Base-by-base conservation (phyloP, 2,113 vertebrate genomes). In the Bambusicola thoracicus region DNA sequence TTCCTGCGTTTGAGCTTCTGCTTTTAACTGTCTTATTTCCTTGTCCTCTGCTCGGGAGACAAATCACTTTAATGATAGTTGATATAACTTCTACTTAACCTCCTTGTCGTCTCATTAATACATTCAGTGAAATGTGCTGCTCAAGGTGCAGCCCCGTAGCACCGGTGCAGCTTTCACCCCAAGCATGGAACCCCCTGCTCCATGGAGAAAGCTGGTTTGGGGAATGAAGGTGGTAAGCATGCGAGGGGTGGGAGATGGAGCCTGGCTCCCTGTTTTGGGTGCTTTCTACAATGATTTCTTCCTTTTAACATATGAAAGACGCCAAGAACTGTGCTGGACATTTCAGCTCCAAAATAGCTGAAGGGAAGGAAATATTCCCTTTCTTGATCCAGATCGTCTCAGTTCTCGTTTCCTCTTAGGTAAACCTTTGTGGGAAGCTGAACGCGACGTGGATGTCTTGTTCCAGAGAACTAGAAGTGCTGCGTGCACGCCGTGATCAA, bases 371-470 rank as follows among this genome's bases (percentile, higher is more conserved):
- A 48, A 44, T 53, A 41, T 73, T 59, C n/a, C 30, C n/a, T 48
- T 32, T 34, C 36, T 65, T 36, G 18, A 36, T 61, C n/a, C 25
- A 15, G 43, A n/a, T 46, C 13, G 8, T n/a, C 48, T 48, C 25
- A 29, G 41, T 30, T 76, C 27, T 46, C 10, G 6, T 36, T 34
- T 77, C 56, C 29, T 77, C 43, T 63, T 40, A 61, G 36, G 77
- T 78, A 38, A 46, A 24, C 7, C 29, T 70, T 80, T 3, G 24
- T 38, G 58, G 51, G 18, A 36, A 76, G 53, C 43, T 36, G 55
- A 2, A 1, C 1, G 24, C 0, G 0, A 30, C 3, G 2, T 1
- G 4, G 17, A 32, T 6, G n/a, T 9, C 48, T 58, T 29, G 55
- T 79, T 53, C 72, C n/a, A 0, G 5, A 77, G 81, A 76, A 4